Evolutionary conservation across 1,140 invertebrate species (phyloP).

Genomic region (Zaprionus davidi): DNA sequence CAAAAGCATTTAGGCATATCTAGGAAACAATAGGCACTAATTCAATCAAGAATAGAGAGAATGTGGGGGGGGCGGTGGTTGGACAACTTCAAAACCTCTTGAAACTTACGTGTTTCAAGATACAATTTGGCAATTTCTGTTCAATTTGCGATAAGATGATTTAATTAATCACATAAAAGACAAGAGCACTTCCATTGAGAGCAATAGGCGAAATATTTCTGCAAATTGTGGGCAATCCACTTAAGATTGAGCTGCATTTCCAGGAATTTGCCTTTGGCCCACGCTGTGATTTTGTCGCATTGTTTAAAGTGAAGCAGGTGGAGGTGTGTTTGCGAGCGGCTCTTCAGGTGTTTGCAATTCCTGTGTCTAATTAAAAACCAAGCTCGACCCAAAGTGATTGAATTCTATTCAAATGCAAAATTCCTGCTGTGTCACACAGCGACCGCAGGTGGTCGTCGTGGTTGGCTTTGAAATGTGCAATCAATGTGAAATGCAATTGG

Average conservation of each 20-base stretch:
- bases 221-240: not conserved
- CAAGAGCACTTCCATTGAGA: not conserved
- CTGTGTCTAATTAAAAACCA: conserved; percentile 28
- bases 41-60: not conserved
- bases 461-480: conserved; percentile 26
- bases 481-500: conserved; percentile 19
- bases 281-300: not conserved
- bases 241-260: not conserved
- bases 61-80: no score
- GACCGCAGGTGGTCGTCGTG: not conserved
- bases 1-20: not conserved
- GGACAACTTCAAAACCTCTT: not conserved
- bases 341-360: not conserved
- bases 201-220: not conserved
- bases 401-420: conserved; percentile 16
- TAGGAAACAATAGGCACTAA: not conserved
- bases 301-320: not conserved
- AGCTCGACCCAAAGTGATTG: conserved; percentile 7
- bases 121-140: not conserved
- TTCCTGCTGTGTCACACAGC: not conserved
- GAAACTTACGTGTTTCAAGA: no score
- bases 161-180: not conserved
- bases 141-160: not conserved
- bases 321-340: not conserved
- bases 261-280: not conserved